These are phyloP conservation scores for Hydrochoerus hydrochaeris DNA, from an alignment of 2,113 vertebrate genomes.

Conservation along the genomic window DNA sequence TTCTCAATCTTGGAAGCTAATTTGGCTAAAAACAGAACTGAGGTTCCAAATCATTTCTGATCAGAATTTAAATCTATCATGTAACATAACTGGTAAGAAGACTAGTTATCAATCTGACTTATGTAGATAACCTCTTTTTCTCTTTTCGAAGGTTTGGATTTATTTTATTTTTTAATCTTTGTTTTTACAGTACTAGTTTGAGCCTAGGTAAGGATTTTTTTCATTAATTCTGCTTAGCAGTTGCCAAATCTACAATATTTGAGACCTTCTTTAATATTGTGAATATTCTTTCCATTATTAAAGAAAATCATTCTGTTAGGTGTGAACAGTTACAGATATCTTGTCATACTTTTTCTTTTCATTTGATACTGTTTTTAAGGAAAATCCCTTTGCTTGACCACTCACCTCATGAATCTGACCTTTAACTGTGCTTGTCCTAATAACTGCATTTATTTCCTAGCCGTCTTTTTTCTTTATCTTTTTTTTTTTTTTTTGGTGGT, in stretches of 20 bases:
- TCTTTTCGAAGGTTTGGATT: not conserved
- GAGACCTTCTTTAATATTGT: not conserved
- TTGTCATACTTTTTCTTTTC: not conserved
- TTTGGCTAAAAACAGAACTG: conserved; percentile 47
- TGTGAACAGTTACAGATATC: not conserved
- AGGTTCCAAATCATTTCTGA: conserved; percentile 33
- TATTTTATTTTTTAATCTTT: not conserved
- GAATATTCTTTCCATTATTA: not conserved
- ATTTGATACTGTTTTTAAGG: not conserved
- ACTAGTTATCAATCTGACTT: not conserved
- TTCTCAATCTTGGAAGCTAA: not conserved
- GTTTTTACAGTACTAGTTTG: not conserved
- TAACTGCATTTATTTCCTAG: conserved; percentile 10
- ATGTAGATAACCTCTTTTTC: not conserved
- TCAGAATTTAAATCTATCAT: conserved; percentile 40
- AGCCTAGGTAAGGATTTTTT: not conserved
- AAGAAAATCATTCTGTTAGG: not conserved
- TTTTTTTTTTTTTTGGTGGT: too few relatives aligned
- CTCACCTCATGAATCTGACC: not conserved
- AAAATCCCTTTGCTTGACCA: not conserved
- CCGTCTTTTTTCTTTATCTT: too few relatives aligned
- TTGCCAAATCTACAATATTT: not conserved
- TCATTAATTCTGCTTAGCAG: not conserved
- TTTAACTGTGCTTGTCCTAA: not conserved
- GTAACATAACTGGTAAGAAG: not conserved